phyloP scores from a whole-genome alignment of 2,113 vertebrate species.

The Amphilophus citrinellus region DNA sequence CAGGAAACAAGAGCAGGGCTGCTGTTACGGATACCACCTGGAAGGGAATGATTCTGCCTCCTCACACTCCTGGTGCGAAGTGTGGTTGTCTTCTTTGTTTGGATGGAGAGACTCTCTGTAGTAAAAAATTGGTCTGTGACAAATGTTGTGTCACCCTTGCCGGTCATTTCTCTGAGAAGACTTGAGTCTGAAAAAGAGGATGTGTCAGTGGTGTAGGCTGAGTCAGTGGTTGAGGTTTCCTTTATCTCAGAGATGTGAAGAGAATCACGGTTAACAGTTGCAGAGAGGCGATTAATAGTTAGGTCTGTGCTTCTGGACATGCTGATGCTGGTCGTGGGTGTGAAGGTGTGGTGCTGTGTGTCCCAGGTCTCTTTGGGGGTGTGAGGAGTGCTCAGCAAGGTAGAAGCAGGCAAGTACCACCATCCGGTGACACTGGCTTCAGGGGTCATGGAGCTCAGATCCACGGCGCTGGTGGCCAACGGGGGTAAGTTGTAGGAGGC shows the following conservation, averaged over 20 bases:
- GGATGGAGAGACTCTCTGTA: conserved; percentile 53
- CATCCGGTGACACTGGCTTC: conserved; percentile 48
- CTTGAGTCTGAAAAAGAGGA: conserved; percentile 31
- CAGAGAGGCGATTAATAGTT: conserved; percentile 29
- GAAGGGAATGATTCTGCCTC: conserved; percentile 67
- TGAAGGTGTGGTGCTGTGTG: conserved; percentile 21
- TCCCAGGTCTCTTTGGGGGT: conserved; percentile 15
- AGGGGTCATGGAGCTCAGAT: conserved; percentile 32
- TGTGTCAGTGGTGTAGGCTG: conserved; percentile 19
- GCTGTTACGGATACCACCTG: conserved; percentile 28
- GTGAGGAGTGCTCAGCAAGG: conserved; percentile 37
- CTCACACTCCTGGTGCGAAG: conserved; percentile 80
- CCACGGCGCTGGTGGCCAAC: conserved; percentile 45
- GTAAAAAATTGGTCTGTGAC: conserved; percentile 50
- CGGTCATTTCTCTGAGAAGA: conserved; percentile 5
- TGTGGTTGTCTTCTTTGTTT: conserved; percentile 75
- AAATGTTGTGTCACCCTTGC: conserved; percentile 5
- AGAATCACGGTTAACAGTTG: neutral
- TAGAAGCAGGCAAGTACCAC: conserved; percentile 62
- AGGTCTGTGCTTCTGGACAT: conserved; percentile 23
- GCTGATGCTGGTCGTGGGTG: conserved; percentile 16
- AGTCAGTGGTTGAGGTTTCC: conserved; percentile 19
- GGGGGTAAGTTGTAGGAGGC: conserved; percentile 74
- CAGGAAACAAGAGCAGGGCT: neutral
- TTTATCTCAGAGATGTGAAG: conserved; percentile 26